Percentiles rank a stretch among this genome's conserved stretches.
These are phyloP conservation scores for Ibidorhyncha struthersii DNA, from an alignment of 2,113 vertebrate genomes.

Conservation along the genomic window DNA sequence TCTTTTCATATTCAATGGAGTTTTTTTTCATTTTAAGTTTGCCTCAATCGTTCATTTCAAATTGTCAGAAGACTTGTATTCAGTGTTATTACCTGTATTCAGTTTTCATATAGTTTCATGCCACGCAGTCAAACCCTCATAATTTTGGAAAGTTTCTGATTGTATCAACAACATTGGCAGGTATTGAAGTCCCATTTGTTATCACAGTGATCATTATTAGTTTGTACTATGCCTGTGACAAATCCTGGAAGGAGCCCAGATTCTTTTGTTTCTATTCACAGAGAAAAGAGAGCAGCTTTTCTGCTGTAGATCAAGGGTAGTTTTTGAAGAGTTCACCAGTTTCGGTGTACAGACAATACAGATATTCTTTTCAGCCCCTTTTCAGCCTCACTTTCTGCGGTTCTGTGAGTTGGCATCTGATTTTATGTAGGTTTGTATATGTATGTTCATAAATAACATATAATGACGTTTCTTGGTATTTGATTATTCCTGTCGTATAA, in stretches of 20 bases:
- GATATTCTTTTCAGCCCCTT: not conserved
- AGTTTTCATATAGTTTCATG: not conserved
- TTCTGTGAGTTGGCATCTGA: not conserved
- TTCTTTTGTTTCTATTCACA: not conserved
- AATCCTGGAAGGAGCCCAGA: not conserved
- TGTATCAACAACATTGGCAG: not conserved
- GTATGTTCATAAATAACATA: not conserved
- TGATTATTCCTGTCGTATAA: not conserved
- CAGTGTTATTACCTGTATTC: not conserved
- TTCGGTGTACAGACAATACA: not conserved
- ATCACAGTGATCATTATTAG: not conserved
- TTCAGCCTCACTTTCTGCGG: not conserved
- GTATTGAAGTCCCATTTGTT: not conserved
- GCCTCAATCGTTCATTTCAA: not conserved
- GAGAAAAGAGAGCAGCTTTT: not conserved
- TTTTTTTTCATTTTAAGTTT: not conserved
- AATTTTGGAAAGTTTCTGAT: not conserved
- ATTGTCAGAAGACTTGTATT: not conserved
- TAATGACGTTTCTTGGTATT: not conserved
- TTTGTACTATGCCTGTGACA: not conserved
- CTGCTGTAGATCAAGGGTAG: not conserved
- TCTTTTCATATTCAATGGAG: not conserved
- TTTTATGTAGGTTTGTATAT: not conserved
- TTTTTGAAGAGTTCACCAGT: not conserved
- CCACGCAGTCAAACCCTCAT: accelerated